A percentile compares a stretch with the other conserved stretches of the same genome.
phyloP scores from a whole-genome alignment of 2,888 invertebrate genomes.

The Melieria picta region DNA sequence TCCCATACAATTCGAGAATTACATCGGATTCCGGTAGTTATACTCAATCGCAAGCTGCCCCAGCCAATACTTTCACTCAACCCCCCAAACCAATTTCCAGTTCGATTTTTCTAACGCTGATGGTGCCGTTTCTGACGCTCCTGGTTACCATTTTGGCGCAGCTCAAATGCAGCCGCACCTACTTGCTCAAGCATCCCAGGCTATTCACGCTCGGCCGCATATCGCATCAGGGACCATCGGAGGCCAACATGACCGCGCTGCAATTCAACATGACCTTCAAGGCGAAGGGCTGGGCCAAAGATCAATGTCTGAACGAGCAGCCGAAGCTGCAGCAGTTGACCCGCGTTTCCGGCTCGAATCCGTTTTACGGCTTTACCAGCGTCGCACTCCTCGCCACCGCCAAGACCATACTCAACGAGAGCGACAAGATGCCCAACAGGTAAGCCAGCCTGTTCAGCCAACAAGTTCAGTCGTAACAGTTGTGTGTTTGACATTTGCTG shows the following conservation, averaged over 20 bases:
- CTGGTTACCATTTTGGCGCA: conserved; percentile 69
- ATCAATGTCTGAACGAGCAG: conserved; percentile 68
- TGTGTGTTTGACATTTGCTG: background rate
- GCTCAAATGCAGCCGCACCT: conserved; percentile 70
- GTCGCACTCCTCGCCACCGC: conserved; percentile 76
- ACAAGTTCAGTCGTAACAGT: background rate
- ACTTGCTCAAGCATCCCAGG: conserved; percentile 74
- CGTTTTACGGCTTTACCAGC: conserved; percentile 82
- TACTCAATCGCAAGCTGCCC: background rate
- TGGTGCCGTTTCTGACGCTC: conserved; percentile 65
- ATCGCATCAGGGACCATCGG: conserved; percentile 73
- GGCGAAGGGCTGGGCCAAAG: conserved; percentile 79
- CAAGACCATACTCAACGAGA: conserved; percentile 76
- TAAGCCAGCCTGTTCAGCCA: conserved; percentile 10
- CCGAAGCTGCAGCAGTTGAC: conserved; percentile 73
- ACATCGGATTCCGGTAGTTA: conserved; percentile 68
- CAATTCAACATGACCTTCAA: conserved; percentile 74
- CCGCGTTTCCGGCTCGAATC: conserved; percentile 67
- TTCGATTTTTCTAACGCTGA: background rate
- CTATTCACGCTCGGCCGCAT: conserved; percentile 77
- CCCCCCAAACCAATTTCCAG: conserved; percentile 4
- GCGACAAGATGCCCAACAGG: conserved; percentile 74
- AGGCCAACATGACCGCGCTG: conserved; percentile 69
- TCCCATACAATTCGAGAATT: conserved; percentile 80
- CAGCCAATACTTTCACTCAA: background rate